Percentiles rank a stretch among this genome's conserved stretches.
Evolutionary conservation across 1,140 invertebrate genomes (phyloP).

Genomic region (Aethina tumida): DNA sequence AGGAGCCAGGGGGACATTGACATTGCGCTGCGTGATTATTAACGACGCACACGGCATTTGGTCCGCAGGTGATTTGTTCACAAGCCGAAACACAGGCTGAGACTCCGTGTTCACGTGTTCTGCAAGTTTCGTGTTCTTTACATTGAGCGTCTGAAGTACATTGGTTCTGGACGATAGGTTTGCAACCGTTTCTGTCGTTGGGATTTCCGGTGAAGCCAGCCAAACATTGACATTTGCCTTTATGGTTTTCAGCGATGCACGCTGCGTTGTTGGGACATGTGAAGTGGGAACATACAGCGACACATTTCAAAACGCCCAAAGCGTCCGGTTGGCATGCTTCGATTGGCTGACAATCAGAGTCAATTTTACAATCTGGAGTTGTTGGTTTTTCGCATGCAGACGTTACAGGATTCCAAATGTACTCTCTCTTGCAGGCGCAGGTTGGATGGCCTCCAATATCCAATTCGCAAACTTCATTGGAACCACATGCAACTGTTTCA

Average conservation of each 20-base stretch:
- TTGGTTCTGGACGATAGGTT: constrained; percentile 55
- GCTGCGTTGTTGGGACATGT: constrained; percentile 74
- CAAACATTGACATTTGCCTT: constrained; percentile 68
- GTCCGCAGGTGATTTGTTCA: constrained; percentile 64
- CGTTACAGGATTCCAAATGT: constrained; percentile 69
- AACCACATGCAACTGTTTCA: constrained; percentile 63
- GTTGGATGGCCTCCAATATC: constrained; percentile 54
- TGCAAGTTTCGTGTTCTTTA: constrained; percentile 66
- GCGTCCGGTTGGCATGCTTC: constrained; percentile 69
- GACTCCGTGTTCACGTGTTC: constrained; percentile 29
- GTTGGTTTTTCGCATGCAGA: constrained; percentile 76
- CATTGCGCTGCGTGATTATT: constrained; percentile 83
- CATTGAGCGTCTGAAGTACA: constrained; percentile 75
- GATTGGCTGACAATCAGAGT: constrained; percentile 58
- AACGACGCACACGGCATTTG: constrained; percentile 72
- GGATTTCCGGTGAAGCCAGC: constrained; percentile 77
- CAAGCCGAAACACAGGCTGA: constrained; percentile 65
- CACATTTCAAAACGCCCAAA: constrained; percentile 76
- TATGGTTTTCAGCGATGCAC: constrained; percentile 64
- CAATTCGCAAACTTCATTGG: constrained; percentile 67
- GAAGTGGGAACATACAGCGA: constrained; percentile 62
- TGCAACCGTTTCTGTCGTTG: constrained; percentile 77
- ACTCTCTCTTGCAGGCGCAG: constrained; percentile 67
- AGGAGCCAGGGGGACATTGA: constrained; percentile 75
- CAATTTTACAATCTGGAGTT: constrained; percentile 64